phyloP scores from a whole-genome alignment of 1,140 invertebrate genomes.

The Leptestheria dahalacensis region DNA sequence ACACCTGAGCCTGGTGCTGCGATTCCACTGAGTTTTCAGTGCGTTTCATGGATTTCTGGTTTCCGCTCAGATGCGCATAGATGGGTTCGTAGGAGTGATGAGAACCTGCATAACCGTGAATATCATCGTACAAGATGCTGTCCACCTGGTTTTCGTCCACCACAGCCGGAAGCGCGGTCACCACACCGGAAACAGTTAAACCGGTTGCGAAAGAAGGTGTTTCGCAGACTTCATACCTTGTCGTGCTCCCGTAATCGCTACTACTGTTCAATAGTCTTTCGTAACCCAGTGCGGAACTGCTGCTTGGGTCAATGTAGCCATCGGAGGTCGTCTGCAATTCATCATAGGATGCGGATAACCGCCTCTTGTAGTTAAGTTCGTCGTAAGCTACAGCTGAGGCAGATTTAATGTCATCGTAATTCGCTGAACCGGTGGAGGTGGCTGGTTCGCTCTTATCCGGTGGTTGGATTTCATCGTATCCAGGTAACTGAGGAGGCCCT shows the following conservation, averaged over 20 bases:
- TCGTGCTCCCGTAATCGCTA: slow-evolving; percentile 10
- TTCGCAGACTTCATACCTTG: slow-evolving; percentile 19
- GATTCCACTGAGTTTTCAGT: neutral
- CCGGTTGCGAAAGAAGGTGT: neutral
- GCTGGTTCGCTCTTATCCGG: slow-evolving; percentile 18
- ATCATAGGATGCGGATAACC: slow-evolving; percentile 21
- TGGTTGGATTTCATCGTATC: slow-evolving; percentile 21
- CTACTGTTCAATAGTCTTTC: neutral
- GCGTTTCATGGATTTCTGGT: neutral
- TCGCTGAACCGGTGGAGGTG: slow-evolving; percentile 10
- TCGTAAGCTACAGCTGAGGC: slow-evolving; percentile 18
- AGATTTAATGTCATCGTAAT: slow-evolving; percentile 22
- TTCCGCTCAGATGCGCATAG: slow-evolving; percentile 16
- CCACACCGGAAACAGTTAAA: neutral
- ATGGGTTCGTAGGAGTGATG: slow-evolving; percentile 23
- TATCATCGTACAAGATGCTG: slow-evolving; percentile 23
- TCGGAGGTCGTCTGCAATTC: slow-evolving; percentile 15
- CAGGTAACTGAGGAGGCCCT: slow-evolving; percentile 7
- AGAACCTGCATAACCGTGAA: slow-evolving; percentile 15
- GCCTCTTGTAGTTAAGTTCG: slow-evolving; percentile 17
- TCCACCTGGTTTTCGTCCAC: slow-evolving; percentile 21
- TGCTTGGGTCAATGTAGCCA: slow-evolving; percentile 14
- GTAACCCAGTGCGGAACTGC: slow-evolving; percentile 10
- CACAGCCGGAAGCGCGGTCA: slow-evolving; percentile 20
- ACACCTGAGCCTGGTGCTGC: neutral